Evolutionary conservation across 1,140 invertebrate genomes (phyloP).

Genomic region (Drosophila lowei): DNA sequence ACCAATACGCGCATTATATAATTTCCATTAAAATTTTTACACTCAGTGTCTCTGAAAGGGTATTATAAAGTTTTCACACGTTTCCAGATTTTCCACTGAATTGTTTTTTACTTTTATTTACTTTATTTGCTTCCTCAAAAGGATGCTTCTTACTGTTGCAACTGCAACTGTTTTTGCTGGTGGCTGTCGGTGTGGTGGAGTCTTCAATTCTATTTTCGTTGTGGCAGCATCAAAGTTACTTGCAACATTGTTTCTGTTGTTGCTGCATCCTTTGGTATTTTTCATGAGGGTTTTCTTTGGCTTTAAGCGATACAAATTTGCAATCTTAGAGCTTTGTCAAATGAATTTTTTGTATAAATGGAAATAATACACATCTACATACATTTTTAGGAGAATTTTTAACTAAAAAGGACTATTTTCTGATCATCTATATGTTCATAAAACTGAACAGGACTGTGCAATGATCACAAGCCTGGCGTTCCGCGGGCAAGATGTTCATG

Average conservation of each 20-base stretch:
- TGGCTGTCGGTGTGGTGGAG: conserved; percentile 20
- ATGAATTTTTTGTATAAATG: conserved; percentile 13
- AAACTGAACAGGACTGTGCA: too few species aligned
- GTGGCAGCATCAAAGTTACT: conserved; percentile 32
- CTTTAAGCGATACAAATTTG: conserved; percentile 12
- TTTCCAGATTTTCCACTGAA: background rate
- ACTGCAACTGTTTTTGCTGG: conserved; percentile 22
- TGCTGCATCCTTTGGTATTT: conserved; percentile 11
- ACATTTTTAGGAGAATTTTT: background rate
- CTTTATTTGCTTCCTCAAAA: conserved; percentile 59
- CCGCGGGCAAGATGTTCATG: too few species aligned
- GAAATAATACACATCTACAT: background rate
- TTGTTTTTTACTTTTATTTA: conserved; percentile 38
- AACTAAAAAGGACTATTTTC: background rate
- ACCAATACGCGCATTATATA: too few species aligned
- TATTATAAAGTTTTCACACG: background rate
- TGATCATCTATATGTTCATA: background rate
- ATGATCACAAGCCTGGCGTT: too few species aligned
- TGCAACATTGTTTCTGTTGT: conserved; percentile 19
- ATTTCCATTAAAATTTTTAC: background rate
- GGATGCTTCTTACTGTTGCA: conserved; percentile 21
- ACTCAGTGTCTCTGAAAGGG: conserved; percentile 5
- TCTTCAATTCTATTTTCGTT: conserved; percentile 58
- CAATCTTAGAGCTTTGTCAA: conserved; percentile 20
- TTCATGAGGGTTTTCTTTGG: conserved; percentile 7